A percentile compares a stretch with the other conserved stretches of the same genome.
phyloP scores from a whole-genome alignment of 2,888 invertebrate genomes.

The Habroteleia sp. region DNA sequence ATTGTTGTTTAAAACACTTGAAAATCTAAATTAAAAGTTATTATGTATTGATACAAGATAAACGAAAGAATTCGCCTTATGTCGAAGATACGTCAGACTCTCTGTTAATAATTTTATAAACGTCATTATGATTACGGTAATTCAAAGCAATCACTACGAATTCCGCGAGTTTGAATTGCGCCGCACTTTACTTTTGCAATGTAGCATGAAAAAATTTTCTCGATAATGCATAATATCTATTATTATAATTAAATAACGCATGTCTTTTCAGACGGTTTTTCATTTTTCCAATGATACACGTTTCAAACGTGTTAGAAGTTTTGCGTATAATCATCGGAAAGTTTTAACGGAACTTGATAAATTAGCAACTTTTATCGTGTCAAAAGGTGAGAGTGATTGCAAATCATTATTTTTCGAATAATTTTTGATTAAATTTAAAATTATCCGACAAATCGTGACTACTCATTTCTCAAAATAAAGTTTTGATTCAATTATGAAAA shows the following conservation, averaged over 20 bases:
- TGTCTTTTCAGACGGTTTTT: constrained; percentile 7
- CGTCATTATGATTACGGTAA: constrained; percentile 43
- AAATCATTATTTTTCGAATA: too few relatives aligned
- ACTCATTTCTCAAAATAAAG: too few relatives aligned
- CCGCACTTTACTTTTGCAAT: constrained; percentile 24
- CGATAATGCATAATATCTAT: constrained; percentile 33
- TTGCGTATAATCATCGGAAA: neutral
- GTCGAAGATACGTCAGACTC: constrained; percentile 1
- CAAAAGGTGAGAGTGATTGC: too few relatives aligned
- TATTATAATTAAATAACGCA: constrained; percentile 49
- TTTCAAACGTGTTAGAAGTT: neutral
- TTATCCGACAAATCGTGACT: too few relatives aligned
- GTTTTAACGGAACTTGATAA: constrained; percentile 10
- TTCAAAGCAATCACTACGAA: constrained; percentile 45
- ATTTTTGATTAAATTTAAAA: too few relatives aligned
- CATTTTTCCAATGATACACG: constrained; percentile 10
- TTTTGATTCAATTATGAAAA: too few relatives aligned
- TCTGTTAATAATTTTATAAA: constrained; percentile 45
- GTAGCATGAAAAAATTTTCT: constrained; percentile 28
- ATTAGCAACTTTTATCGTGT: too few relatives aligned
- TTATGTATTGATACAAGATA: constrained; percentile 12
- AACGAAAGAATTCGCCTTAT: constrained; percentile 5
- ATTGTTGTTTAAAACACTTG: neutral
- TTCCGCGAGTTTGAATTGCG: constrained; percentile 39
- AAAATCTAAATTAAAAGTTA: constrained; percentile 11